Percentiles rank a stretch among this genome's conserved stretches.
These are phyloP conservation scores for Orius insidiosus DNA, from an alignment of 1,140 invertebrate genomes.

Conservation along the genomic window DNA sequence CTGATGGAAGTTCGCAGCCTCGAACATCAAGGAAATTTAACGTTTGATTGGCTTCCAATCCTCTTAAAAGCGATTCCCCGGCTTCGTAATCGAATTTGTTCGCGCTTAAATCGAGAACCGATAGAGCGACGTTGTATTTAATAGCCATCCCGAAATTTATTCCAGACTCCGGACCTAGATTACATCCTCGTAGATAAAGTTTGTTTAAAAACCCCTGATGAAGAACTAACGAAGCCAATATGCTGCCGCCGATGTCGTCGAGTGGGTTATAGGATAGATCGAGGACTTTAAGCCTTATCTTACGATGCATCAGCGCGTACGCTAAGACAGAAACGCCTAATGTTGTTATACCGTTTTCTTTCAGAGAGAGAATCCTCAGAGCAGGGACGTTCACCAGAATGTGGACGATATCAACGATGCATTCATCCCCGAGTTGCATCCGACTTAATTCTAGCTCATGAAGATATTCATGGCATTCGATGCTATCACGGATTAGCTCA, in stretches of 20 bases:
- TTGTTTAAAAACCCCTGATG: constrained; percentile 19
- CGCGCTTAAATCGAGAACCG: constrained; percentile 23
- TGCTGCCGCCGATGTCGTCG: constrained; percentile 23
- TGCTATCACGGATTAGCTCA: not conserved
- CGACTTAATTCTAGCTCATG: not conserved
- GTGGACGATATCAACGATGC: constrained; percentile 23
- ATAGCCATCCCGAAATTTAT: constrained; percentile 22
- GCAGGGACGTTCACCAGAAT: constrained; percentile 20
- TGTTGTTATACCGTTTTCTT: constrained; percentile 23
- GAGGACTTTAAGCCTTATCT: constrained; percentile 20
- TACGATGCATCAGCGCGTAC: constrained; percentile 19
- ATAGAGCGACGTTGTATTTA: constrained; percentile 22
- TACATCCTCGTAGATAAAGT: constrained; percentile 22
- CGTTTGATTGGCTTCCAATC: constrained; percentile 8
- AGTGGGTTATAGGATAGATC: constrained; percentile 25
- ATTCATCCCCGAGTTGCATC: not conserved
- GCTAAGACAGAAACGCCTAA: constrained; percentile 20
- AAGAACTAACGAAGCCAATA: constrained; percentile 21
- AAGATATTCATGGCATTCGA: not conserved
- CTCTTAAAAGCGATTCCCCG: constrained; percentile 17
- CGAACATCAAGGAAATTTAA: constrained; percentile 11
- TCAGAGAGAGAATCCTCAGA: constrained; percentile 22
- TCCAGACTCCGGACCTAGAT: constrained; percentile 21
- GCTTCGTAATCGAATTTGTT: constrained; percentile 24
- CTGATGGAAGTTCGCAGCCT: constrained; percentile 13